Percentiles rank a stretch among this genome's conserved stretches.
phyloP scores from a whole-genome alignment of 2,888 invertebrate genomes.

The Pandemis heparana region DNA sequence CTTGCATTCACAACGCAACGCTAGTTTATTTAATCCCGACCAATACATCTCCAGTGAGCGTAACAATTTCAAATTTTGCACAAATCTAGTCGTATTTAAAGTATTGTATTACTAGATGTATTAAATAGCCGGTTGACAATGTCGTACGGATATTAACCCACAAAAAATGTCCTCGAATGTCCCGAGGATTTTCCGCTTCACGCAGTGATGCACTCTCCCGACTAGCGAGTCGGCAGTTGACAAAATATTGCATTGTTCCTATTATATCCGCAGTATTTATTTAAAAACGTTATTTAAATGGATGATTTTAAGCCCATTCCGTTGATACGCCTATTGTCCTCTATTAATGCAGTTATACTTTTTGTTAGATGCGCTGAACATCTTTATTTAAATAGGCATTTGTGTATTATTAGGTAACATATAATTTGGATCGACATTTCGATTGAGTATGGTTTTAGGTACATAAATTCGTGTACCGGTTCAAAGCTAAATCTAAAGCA shows the following conservation, averaged over 20 bases:
- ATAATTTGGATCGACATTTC: background rate
- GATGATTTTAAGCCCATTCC: slow-evolving; percentile 84
- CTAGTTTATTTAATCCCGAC: slow-evolving; percentile 72
- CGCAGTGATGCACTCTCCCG: slow-evolving; percentile 82
- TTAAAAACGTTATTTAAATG: slow-evolving; percentile 86
- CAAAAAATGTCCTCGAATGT: slow-evolving; percentile 85
- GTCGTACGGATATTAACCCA: slow-evolving; percentile 85
- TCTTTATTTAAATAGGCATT: slow-evolving; percentile 29
- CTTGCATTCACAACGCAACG: slow-evolving; percentile 26
- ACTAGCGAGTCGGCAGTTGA: slow-evolving; percentile 82
- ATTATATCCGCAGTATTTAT: slow-evolving; percentile 84
- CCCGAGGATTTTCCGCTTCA: slow-evolving; percentile 86
- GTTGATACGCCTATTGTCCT: slow-evolving; percentile 77
- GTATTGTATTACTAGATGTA: slow-evolving; percentile 84
- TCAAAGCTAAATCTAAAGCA: slow-evolving; percentile 47
- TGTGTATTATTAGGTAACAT: slow-evolving; percentile 1
- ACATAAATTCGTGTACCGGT: background rate
- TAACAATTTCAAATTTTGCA: slow-evolving; percentile 84
- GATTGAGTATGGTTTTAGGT: background rate
- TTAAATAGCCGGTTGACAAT: slow-evolving; percentile 85
- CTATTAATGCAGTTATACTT: slow-evolving; percentile 73
- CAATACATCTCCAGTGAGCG: slow-evolving; percentile 77
- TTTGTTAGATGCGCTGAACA: slow-evolving; percentile 48
- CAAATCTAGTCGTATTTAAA: slow-evolving; percentile 84
- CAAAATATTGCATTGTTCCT: slow-evolving; percentile 86